Conservation (phyloP, 2,888 invertebrate genomes). For the Hydriomena furcata region DNA sequence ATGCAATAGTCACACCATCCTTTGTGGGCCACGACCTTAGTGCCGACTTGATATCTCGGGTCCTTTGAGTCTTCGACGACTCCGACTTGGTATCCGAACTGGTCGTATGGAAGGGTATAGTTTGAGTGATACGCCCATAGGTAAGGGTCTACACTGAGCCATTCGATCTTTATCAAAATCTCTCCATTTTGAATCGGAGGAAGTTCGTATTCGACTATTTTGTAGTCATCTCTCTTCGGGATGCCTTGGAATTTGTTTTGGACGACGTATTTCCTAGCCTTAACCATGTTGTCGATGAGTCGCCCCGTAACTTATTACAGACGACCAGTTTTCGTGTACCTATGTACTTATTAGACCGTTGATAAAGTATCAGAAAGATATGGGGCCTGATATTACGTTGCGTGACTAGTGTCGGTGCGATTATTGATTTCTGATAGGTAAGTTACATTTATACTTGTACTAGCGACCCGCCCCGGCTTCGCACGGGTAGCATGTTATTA, state of each 20-base stretch:
- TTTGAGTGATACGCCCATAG: constrained; percentile 44
- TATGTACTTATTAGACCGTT: background rate
- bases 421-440: background rate
- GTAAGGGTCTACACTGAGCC: constrained; percentile 61
- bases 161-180: constrained; percentile 52
- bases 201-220: constrained; percentile 84
- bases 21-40: constrained; percentile 81
- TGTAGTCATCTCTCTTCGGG: constrained; percentile 83
- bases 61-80: constrained; percentile 64
- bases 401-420: constrained; percentile 5
- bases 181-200: constrained; percentile 83
- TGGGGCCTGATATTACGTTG: constrained; percentile 1
- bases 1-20: constrained; percentile 86
- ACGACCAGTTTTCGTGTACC: constrained; percentile 1
- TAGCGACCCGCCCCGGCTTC: too few relatives aligned
- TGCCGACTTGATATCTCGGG: constrained; percentile 83
- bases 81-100: constrained; percentile 47
- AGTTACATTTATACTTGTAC: too few relatives aligned
- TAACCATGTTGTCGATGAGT: constrained; percentile 61
- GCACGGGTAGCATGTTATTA: too few relatives aligned
- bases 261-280: constrained; percentile 82
- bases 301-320: constrained; percentile 40
- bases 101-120: constrained; percentile 37
- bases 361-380: constrained; percentile 27
- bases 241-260: constrained; percentile 82